Evolutionary conservation across 2,888 invertebrate species (phyloP).

Genomic region (Tribolium freemani): DNA sequence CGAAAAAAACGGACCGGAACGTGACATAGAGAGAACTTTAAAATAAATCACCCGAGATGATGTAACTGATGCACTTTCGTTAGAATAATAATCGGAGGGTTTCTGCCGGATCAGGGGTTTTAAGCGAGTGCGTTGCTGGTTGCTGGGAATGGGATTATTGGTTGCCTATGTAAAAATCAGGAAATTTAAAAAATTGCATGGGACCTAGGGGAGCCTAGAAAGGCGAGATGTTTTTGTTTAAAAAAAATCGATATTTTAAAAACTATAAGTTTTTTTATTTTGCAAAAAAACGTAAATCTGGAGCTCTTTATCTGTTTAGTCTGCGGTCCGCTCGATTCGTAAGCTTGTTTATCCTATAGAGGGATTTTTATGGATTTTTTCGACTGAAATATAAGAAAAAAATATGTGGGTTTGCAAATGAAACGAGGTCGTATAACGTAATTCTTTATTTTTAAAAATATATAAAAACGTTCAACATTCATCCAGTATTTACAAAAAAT

Average conservation of each 20-base stretch:
- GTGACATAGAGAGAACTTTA: slow-evolving; percentile 9
- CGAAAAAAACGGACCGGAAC: slow-evolving; percentile 13
- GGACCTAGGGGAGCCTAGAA: too few species aligned
- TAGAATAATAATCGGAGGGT: neutral
- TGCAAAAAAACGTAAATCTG: too few species aligned
- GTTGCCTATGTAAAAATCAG: too few species aligned
- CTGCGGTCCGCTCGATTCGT: too few species aligned
- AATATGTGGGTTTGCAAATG: neutral
- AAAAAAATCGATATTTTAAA: too few species aligned
- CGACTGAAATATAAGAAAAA: neutral
- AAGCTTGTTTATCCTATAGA: too few species aligned
- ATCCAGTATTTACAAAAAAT: slow-evolving; percentile 46
- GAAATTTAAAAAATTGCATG: too few species aligned
- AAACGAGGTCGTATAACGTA: slow-evolving; percentile 14
- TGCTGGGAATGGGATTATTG: too few species aligned
- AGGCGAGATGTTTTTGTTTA: too few species aligned
- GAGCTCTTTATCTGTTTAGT: too few species aligned
- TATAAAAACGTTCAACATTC: slow-evolving; percentile 50
- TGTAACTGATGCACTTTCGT: neutral
- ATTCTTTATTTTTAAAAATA: slow-evolving; percentile 52
- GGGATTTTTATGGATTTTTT: neutral
- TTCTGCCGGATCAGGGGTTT: neutral
- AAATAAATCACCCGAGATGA: slow-evolving; percentile 17
- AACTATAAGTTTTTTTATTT: too few species aligned
- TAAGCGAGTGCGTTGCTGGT: too few species aligned